Evolutionary conservation across 2,888 invertebrate genomes (phyloP), one percentile per base, ranked within the genome.

Genomic region (Drosophila picticornis): DNA sequence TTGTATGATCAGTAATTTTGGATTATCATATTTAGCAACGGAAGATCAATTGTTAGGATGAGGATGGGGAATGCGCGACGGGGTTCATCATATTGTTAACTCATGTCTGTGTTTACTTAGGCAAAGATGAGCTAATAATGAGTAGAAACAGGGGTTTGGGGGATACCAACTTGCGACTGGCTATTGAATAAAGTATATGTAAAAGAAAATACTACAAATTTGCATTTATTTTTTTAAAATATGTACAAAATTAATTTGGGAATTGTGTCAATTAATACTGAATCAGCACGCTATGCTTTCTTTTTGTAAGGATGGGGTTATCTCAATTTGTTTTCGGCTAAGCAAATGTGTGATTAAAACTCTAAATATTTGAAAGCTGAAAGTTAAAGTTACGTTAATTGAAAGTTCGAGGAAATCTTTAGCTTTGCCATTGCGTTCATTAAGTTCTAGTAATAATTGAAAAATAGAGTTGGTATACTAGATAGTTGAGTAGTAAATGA

Each of bases 231-330:
- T 27, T 46, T 50, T 58, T n/a, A 19, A 10, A 36, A 22, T 76
- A 80, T 77, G n/a, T 81, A 81, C 77, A 81, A 70, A 79, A 67
- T 73, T 2, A 66, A 61, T 62, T 38, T 50, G 32, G 34, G n/a
- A 25, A 59, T 55, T 40, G 7, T 58, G 11, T 52, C 51, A 61
- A 56, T 52, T 50, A 29, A 38, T 56, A 52, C 72, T 73, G 52
- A 73, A 79, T 79, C 79, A 79, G 77, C 79, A 79, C 79, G 81
- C 77, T 79, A 81, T 81, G 81, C 81, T 81, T 73, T 34, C 11
- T 52, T 51, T 27, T 69, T 13, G 19, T 7, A 57, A 36, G 70
- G 55, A 52, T 34, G n/a, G 40, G 27, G 48, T 25, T 38, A 40
- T 11, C 60, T 40, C 58, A 4, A 46, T 46, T 46, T 46, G 16